Percentiles rank a stretch among this genome's conserved stretches.
These are phyloP conservation scores for Galleria mellonella DNA, from an alignment of 1,140 invertebrate species.

Conservation along the genomic window DNA sequence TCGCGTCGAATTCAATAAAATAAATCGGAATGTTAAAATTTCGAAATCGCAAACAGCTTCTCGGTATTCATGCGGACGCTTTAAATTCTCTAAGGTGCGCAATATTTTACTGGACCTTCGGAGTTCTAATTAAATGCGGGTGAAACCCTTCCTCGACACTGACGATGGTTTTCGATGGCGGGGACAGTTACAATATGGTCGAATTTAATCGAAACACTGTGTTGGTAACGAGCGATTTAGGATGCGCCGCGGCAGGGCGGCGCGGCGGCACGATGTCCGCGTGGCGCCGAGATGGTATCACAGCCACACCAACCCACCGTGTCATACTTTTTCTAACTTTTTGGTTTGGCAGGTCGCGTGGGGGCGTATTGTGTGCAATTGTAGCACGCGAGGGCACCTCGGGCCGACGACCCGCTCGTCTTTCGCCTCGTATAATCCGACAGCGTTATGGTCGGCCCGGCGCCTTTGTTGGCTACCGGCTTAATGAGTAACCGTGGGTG, in stretches of 20 bases:
- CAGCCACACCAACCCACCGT: constrained; percentile 26
- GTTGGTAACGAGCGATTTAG: constrained; percentile 14
- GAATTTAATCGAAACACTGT: constrained; percentile 32
- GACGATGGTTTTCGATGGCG: constrained; percentile 24
- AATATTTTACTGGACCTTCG: constrained; percentile 60
- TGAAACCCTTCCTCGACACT: constrained; percentile 32
- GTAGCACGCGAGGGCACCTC: constrained; percentile 62
- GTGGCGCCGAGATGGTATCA: constrained; percentile 60
- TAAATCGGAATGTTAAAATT: constrained; percentile 46
- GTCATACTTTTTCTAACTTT: constrained; percentile 65
- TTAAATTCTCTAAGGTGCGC: constrained; percentile 50
- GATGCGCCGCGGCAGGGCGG: constrained; percentile 14
- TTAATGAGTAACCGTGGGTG: constrained; percentile 67
- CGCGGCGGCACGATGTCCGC: constrained; percentile 33
- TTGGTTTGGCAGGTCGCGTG: constrained; percentile 50
- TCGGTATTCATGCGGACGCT: constrained; percentile 39
- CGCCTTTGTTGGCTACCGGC: constrained; percentile 67
- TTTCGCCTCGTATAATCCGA: constrained; percentile 56
- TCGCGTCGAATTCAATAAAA: constrained; percentile 40
- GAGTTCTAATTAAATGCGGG: constrained; percentile 59
- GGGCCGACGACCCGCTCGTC: constrained; percentile 50
- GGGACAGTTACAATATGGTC: constrained; percentile 45
- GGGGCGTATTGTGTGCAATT: constrained; percentile 64
- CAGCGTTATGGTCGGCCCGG: constrained; percentile 61
- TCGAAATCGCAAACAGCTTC: constrained; percentile 42